Evolutionary conservation across 2,888 invertebrate species (phyloP).

Genomic region (Cancer borealis): DNA sequence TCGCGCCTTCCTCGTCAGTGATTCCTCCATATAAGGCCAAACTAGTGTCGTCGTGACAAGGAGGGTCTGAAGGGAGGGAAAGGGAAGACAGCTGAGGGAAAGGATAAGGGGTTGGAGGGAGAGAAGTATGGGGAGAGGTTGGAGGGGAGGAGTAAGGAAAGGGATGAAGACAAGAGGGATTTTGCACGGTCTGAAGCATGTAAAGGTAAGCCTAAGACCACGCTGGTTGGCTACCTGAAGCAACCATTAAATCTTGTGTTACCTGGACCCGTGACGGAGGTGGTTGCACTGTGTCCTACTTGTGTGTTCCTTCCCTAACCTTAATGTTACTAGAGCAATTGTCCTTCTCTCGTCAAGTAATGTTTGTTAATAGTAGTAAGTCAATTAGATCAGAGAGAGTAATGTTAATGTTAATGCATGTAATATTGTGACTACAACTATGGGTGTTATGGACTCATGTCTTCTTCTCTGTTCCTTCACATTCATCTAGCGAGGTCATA

Average conservation of each 20-base stretch:
- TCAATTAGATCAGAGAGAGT: neutral
- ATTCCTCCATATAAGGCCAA: conserved; percentile 25
- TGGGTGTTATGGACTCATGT: neutral
- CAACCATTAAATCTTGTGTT: conserved; percentile 22
- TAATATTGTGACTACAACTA: neutral
- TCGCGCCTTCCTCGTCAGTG: neutral
- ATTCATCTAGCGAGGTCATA: neutral
- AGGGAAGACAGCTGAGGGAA: neutral
- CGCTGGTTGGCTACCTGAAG: neutral
- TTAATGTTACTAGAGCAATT: neutral
- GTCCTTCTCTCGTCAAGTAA: neutral
- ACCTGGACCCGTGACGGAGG: conserved; percentile 22
- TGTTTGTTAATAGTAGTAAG: neutral
- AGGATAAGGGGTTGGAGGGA: neutral
- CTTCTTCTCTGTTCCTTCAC: neutral
- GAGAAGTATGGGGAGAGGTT: neutral
- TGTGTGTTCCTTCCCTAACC: neutral
- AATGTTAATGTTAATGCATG: neutral
- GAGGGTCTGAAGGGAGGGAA: conserved; percentile 2
- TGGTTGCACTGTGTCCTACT: neutral
- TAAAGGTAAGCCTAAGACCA: conserved; percentile 41
- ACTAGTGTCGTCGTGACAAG: conserved; percentile 29
- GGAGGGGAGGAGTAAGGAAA: neutral
- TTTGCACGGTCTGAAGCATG: conserved; percentile 50
- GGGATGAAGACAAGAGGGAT: neutral